These are phyloP conservation scores for Apocheima hispidaria DNA, from an alignment of 2,888 invertebrate species.

Conservation along the genomic window DNA sequence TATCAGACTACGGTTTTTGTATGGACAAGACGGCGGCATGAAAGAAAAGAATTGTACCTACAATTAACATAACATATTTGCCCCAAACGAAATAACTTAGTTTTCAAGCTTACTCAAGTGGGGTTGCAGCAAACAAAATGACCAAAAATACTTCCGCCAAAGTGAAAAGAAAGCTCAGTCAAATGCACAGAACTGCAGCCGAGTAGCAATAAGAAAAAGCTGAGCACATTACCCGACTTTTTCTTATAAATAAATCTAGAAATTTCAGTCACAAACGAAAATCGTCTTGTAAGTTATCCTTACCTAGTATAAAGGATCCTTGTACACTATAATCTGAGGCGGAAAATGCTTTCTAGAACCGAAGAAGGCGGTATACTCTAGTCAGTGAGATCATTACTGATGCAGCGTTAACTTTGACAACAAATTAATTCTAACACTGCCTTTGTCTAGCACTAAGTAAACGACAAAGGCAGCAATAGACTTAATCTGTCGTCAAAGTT, in stretches of 20 bases:
- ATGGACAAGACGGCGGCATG: no score
- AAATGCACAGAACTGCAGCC: conserved; percentile 49
- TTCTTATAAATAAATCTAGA: conserved; percentile 60
- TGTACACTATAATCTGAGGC: no score
- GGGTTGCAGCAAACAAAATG: conserved; percentile 31
- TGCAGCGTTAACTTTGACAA: no score
- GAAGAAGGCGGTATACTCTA: no score
- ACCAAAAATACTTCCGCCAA: conserved; percentile 31
- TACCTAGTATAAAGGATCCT: background rate
- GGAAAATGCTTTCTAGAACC: no score
- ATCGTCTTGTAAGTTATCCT: conserved; percentile 38
- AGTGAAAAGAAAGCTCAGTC: conserved; percentile 44
- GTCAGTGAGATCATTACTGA: no score
- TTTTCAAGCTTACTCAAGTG: conserved; percentile 22
- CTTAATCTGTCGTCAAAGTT: no score
- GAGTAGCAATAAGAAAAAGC: conserved; percentile 48
- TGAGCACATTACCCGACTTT: conserved; percentile 47
- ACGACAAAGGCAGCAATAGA: no score
- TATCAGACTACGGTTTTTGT: no score
- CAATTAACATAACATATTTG: conserved; percentile 3
- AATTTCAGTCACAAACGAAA: conserved; percentile 50
- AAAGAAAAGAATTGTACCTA: background rate
- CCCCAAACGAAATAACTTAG: conserved; percentile 5
- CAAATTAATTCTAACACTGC: no score
- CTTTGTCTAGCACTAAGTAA: no score